phyloP scores from a whole-genome alignment of 2,888 invertebrate genomes.

The Cerastoderma edule region DNA sequence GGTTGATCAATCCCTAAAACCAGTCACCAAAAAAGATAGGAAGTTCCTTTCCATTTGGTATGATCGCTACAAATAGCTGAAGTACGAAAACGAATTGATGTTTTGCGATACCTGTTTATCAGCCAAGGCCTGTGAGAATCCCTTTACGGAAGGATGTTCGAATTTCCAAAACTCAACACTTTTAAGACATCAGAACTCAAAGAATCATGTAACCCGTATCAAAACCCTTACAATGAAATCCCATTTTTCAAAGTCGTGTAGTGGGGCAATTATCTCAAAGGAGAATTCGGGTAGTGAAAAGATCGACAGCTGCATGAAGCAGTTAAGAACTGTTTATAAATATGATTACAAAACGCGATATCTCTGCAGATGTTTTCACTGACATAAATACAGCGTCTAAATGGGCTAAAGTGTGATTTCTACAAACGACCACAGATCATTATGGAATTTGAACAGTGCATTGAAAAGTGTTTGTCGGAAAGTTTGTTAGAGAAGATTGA shows the following conservation, averaged over 20 bases:
- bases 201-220: not conserved
- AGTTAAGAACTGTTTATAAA: constrained; percentile 27
- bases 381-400: constrained; percentile 26
- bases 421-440: constrained; percentile 24
- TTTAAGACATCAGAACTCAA: constrained; percentile 13
- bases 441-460: constrained; percentile 25
- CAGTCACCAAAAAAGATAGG: too few relatives aligned
- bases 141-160: constrained; percentile 12
- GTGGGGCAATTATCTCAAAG: not conserved
- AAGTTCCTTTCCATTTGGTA: too few relatives aligned
- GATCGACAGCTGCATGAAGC: constrained; percentile 4
- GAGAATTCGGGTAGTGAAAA: not conserved
- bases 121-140: not conserved
- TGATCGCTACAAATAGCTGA: too few relatives aligned
- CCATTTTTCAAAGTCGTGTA: not conserved
- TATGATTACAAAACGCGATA: constrained; percentile 26
- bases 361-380: constrained; percentile 13
- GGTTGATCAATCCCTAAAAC: too few relatives aligned
- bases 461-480: constrained; percentile 13
- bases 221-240: not conserved
- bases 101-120: not conserved
- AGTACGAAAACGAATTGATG: too few relatives aligned
- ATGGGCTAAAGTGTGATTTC: constrained; percentile 19
- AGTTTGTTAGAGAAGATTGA: constrained; percentile 11
- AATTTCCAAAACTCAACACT: constrained; percentile 16